A percentile compares a stretch with the other conserved stretches of the same genome.
phyloP scores from a whole-genome alignment of 2,888 invertebrate species.

The Epinotia nisella region DNA sequence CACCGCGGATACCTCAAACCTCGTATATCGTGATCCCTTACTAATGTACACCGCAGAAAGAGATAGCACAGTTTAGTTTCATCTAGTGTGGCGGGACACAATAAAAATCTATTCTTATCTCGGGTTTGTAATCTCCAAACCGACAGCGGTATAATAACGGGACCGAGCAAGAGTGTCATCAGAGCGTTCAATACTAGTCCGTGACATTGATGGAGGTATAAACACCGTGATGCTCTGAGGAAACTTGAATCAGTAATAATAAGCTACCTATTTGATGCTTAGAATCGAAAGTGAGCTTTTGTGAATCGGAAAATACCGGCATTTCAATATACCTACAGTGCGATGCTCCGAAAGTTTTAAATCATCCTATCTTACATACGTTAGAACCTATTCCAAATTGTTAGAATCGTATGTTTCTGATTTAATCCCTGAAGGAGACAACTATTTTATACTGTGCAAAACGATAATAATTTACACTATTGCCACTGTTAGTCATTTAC shows the following conservation, averaged over 20 bases:
- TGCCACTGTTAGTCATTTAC: no score
- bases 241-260: conserved; percentile 19
- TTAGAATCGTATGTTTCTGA: background rate
- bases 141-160: conserved; percentile 32
- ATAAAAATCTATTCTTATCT: conserved; percentile 37
- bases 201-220: conserved; percentile 40
- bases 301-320: conserved; percentile 1
- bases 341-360: background rate
- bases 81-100: conserved; percentile 24
- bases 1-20: conserved; percentile 1
- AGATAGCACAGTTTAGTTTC: conserved; percentile 7
- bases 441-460: background rate
- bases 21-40: conserved; percentile 1
- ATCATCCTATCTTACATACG: background rate
- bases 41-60: conserved; percentile 1
- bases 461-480: no score
- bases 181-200: conserved; percentile 27
- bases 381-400: background rate
- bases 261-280: conserved; percentile 7
- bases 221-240: conserved; percentile 20
- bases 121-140: conserved; percentile 24
- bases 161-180: conserved; percentile 26
- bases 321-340: background rate
- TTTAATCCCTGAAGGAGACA: background rate
- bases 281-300: conserved; percentile 12